Conservation (phyloP, 2,113 vertebrate species). For the Melanerpes aurifrons region DNA sequence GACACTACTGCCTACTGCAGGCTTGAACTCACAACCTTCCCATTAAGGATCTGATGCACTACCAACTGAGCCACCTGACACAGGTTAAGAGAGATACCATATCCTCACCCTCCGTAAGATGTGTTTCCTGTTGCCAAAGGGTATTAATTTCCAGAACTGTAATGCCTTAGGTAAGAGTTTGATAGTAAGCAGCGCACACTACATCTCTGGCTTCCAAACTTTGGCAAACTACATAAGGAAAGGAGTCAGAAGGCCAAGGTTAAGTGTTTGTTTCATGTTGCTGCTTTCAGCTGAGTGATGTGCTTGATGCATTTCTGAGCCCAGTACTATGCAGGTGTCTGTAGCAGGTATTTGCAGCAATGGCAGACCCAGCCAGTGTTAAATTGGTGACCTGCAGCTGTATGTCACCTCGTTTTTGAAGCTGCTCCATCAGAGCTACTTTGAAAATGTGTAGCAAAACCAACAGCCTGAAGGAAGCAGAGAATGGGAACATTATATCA, state of each 20-base stretch:
- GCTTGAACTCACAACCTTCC: no score
- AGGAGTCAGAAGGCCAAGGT: background rate
- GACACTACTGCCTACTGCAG: no score
- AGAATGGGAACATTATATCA: background rate
- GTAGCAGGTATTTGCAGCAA: no score
- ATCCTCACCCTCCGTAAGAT: no score
- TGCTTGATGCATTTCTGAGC: background rate
- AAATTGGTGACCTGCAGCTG: background rate
- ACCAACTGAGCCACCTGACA: no score
- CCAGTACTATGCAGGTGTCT: background rate
- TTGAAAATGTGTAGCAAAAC: background rate
- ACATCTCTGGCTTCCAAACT: background rate
- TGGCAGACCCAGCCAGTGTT: background rate
- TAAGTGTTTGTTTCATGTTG: background rate
- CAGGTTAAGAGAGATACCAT: no score
- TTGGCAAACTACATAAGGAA: background rate
- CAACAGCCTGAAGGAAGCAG: no score
- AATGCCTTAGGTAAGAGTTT: background rate
- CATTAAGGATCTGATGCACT: no score
- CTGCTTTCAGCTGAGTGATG: background rate
- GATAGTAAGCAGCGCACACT: background rate
- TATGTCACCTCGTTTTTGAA: background rate
- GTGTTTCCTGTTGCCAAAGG: no score
- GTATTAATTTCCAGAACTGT: no score
- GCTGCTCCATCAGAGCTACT: background rate